phyloP scores from a whole-genome alignment of 2,888 invertebrate species.

The Hydraecia micacea region DNA sequence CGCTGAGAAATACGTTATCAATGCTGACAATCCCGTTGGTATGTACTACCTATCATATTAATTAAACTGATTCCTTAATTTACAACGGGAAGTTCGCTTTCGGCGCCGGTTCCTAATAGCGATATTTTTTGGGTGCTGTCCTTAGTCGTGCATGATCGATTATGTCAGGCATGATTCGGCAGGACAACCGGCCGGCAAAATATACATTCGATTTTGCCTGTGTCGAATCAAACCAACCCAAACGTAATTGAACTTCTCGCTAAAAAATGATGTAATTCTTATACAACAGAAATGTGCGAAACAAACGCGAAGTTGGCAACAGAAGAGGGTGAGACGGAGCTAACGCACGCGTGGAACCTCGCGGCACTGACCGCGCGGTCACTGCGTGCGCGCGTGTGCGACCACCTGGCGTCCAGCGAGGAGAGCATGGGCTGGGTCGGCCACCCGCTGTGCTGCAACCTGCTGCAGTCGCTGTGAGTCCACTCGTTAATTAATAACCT shows the following conservation, averaged over 20 bases:
- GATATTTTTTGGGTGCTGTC: neutral
- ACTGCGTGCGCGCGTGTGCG: slow-evolving; percentile 79
- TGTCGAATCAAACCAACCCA: neutral
- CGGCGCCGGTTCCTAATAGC: neutral
- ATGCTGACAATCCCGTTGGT: slow-evolving; percentile 88
- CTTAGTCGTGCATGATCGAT: neutral
- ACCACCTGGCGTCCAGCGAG: slow-evolving; percentile 89
- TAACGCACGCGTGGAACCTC: slow-evolving; percentile 96
- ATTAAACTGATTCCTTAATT: neutral
- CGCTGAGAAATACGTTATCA: slow-evolving; percentile 95
- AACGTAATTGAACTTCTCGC: neutral
- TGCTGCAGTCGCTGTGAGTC: slow-evolving; percentile 92
- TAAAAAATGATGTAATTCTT: neutral
- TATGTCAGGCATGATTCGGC: too few relatives aligned
- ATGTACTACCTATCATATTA: slow-evolving; percentile 44
- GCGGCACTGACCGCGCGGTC: slow-evolving; percentile 93
- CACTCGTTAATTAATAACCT: neutral
- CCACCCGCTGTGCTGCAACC: slow-evolving; percentile 96
- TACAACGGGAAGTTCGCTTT: neutral
- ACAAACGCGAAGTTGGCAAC: slow-evolving; percentile 95
- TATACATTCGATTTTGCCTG: neutral
- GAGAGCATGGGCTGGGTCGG: slow-evolving; percentile 94
- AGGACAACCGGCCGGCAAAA: neutral
- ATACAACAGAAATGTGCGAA: slow-evolving; percentile 92
- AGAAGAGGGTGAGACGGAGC: slow-evolving; percentile 93